Percentiles rank a stretch among this genome's conserved stretches.
These are phyloP conservation scores for Clanis bilineata DNA, from an alignment of 2,888 invertebrate species.

Conservation along the genomic window DNA sequence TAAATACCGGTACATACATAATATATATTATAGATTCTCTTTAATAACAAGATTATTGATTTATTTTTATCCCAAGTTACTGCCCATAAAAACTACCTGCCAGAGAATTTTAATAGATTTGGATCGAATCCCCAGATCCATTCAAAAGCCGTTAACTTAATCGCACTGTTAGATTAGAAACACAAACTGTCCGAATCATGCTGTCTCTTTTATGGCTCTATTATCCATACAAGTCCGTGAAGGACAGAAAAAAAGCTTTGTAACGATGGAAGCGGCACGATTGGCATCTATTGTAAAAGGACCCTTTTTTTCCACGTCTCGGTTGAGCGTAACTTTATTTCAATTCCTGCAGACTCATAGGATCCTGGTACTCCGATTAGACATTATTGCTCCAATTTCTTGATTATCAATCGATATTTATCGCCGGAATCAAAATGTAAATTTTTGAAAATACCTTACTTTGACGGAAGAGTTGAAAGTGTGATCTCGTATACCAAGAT, in stretches of 20 bases:
- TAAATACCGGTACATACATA: too few species aligned
- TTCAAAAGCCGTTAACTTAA: not conserved
- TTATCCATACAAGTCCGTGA: not conserved
- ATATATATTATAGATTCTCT: too few species aligned
- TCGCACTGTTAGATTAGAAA: slow-evolving; percentile 2
- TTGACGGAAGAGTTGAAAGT: slow-evolving; percentile 45
- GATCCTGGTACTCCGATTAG: slow-evolving; percentile 56
- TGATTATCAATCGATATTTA: slow-evolving; percentile 1
- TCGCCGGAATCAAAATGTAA: not conserved
- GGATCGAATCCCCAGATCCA: not conserved
- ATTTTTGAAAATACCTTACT: slow-evolving; percentile 1
- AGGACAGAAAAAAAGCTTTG: slow-evolving; percentile 11
- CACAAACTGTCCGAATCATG: slow-evolving; percentile 9
- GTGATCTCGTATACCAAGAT: slow-evolving; percentile 46
- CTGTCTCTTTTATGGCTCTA: slow-evolving; percentile 22
- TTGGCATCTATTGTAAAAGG: slow-evolving; percentile 35
- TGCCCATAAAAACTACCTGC: not conserved
- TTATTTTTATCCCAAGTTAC: not conserved
- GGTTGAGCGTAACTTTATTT: slow-evolving; percentile 40
- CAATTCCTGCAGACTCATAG: slow-evolving; percentile 47
- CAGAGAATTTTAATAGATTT: not conserved
- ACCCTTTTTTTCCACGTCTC: slow-evolving; percentile 41
- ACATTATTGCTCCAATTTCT: slow-evolving; percentile 27
- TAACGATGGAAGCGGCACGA: slow-evolving; percentile 17
- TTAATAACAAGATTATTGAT: too few species aligned